Evolutionary conservation across 2,797 vertebrate species (phyloP).

Genomic region (Oophaga sylvatica): DNA sequence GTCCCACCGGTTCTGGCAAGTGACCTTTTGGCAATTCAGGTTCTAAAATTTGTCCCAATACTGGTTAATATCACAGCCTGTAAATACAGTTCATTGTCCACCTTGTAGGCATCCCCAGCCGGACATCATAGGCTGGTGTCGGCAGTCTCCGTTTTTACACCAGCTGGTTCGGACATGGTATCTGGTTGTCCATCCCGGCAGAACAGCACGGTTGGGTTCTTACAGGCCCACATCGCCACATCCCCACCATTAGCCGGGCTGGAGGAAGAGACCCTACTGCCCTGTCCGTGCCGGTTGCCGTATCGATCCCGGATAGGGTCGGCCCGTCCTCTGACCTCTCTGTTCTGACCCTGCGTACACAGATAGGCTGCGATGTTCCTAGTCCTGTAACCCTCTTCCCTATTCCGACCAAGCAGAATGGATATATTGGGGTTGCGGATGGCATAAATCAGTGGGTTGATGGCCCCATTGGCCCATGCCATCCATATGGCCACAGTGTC

Average conservation of each 20-base stretch:
- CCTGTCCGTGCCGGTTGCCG: constrained; percentile 71
- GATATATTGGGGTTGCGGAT: constrained; percentile 91
- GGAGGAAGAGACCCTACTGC: constrained; percentile 72
- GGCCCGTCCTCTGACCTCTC: constrained; percentile 68
- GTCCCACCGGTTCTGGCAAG: neutral
- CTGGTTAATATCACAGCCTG: neutral
- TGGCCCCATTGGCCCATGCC: constrained; percentile 93
- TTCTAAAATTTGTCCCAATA: neutral
- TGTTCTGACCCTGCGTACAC: constrained; percentile 73
- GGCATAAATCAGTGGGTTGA: constrained; percentile 93
- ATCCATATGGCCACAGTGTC: constrained; percentile 87
- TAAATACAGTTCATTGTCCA: neutral
- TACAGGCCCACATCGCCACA: constrained; percentile 90
- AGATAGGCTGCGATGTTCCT: constrained; percentile 82
- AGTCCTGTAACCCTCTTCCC: constrained; percentile 92
- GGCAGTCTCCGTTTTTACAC: constrained; percentile 71
- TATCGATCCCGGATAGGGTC: constrained; percentile 73
- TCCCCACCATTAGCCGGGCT: constrained; percentile 79
- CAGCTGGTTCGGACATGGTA: constrained; percentile 64
- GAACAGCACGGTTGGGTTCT: constrained; percentile 90
- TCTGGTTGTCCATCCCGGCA: constrained; percentile 83
- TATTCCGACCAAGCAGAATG: constrained; percentile 83
- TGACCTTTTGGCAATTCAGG: neutral
- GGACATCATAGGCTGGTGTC: constrained; percentile 85
- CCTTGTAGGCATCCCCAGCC: neutral